These are phyloP conservation scores for Scatophagus argus DNA, from an alignment of 2,113 vertebrate species.

Conservation along the genomic window DNA sequence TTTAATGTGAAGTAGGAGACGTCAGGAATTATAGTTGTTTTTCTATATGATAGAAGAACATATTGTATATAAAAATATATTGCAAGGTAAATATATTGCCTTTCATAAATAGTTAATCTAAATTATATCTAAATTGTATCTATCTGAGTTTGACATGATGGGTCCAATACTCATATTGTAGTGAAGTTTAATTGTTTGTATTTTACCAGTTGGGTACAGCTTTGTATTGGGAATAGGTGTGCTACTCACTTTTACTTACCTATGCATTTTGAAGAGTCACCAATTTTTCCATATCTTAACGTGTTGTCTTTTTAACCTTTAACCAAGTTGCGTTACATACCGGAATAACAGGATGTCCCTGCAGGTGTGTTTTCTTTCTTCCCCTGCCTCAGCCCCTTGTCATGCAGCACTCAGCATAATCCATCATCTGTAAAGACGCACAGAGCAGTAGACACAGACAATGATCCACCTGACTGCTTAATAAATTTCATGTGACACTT, in stretches of 20 bases:
- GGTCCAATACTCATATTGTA: not conserved
- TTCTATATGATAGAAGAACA: not conserved
- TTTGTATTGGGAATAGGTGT: not conserved
- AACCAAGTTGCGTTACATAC: slow-evolving; percentile 39
- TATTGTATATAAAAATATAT: not conserved
- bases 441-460: slow-evolving; percentile 28
- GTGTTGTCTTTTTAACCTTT: slow-evolving; percentile 55
- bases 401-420: slow-evolving; percentile 53
- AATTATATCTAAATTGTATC: not conserved
- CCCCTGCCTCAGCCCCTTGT: slow-evolving; percentile 7
- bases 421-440: slow-evolving; percentile 17
- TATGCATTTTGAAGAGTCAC: not conserved
- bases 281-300: slow-evolving; percentile 10
- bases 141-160: not conserved
- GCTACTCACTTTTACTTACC: not conserved
- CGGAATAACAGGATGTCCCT: slow-evolving; percentile 26
- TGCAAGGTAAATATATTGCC: not conserved
- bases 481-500: slow-evolving; percentile 20
- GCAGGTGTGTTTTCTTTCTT: slow-evolving; percentile 28
- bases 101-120: not conserved
- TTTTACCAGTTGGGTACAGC: not conserved
- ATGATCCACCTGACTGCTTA: slow-evolving; percentile 51
- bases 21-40: too few relatives aligned
- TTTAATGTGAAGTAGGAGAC: too few relatives aligned
- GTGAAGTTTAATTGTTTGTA: not conserved